Conservation (phyloP, 2,888 invertebrate genomes). For the Tortricodes alternella region DNA sequence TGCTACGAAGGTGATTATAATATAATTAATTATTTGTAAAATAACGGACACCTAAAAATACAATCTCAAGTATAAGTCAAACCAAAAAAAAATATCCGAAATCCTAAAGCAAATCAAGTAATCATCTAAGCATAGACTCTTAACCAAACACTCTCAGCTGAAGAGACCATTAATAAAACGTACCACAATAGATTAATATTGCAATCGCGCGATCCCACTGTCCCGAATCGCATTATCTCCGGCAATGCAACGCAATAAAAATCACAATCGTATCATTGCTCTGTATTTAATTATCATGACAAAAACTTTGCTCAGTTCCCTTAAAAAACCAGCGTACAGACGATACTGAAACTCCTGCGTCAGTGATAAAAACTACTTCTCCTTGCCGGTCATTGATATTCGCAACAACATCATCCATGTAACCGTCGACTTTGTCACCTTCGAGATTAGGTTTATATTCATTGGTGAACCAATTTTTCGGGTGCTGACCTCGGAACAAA, state of each 20-base stretch:
- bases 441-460: slow-evolving; percentile 39
- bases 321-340: slow-evolving; percentile 11
- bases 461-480: slow-evolving; percentile 44
- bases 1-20: too few relatives aligned
- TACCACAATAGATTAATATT: slow-evolving; percentile 36
- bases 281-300: slow-evolving; percentile 50
- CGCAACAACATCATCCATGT: background rate
- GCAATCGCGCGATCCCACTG: slow-evolving; percentile 52
- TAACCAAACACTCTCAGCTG: background rate
- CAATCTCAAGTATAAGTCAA: background rate
- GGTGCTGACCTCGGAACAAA: slow-evolving; percentile 59
- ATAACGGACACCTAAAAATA: too few relatives aligned
- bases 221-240: slow-evolving; percentile 59
- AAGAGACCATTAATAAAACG: slow-evolving; percentile 39
- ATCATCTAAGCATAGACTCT: background rate
- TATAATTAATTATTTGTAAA: too few relatives aligned
- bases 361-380: slow-evolving; percentile 32
- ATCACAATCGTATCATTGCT: slow-evolving; percentile 56
- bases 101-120: background rate
- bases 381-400: slow-evolving; percentile 13
- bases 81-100: background rate
- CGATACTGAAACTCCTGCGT: slow-evolving; percentile 35
- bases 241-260: slow-evolving; percentile 55
- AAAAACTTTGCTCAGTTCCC: slow-evolving; percentile 48
- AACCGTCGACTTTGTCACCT: background rate